These are phyloP conservation scores for Coracopsis vasa DNA, from an alignment of 2,113 vertebrate genomes.

Conservation along the genomic window DNA sequence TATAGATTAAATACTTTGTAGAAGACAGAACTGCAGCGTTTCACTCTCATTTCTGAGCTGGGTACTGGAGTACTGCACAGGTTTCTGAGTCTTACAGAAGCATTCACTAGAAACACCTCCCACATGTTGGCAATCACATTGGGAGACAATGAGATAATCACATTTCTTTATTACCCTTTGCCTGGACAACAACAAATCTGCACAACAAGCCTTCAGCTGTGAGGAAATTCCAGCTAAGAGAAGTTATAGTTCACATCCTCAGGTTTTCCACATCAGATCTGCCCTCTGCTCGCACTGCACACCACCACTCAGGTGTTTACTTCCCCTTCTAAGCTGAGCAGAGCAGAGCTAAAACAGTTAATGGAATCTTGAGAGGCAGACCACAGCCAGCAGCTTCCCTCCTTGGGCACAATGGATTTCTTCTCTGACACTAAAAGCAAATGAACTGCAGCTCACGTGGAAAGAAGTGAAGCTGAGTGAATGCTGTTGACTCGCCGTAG, in stretches of 20 bases:
- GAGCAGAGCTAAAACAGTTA: neutral
- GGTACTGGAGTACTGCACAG: neutral
- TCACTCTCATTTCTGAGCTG: neutral
- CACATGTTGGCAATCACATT: neutral
- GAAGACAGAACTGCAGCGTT: neutral
- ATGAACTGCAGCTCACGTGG: neutral
- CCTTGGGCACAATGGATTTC: neutral
- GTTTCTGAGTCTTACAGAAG: neutral
- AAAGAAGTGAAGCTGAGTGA: neutral
- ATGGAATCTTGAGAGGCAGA: neutral
- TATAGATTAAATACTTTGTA: conserved; percentile 3
- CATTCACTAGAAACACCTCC: neutral
- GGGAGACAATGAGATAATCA: neutral
- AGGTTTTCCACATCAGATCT: neutral
- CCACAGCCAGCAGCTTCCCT: neutral
- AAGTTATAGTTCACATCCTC: neutral
- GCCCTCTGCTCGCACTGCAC: neutral
- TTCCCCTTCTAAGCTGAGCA: neutral
- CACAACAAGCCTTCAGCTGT: neutral
- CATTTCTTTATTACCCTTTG: neutral
- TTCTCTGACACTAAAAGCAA: neutral
- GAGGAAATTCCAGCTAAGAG: neutral
- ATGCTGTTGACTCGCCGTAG: neutral
- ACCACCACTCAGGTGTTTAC: neutral
- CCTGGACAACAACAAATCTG: neutral